These are phyloP conservation scores for Falco peregrinus DNA, from an alignment of 2,797 vertebrate genomes.

Conservation along the genomic window DNA sequence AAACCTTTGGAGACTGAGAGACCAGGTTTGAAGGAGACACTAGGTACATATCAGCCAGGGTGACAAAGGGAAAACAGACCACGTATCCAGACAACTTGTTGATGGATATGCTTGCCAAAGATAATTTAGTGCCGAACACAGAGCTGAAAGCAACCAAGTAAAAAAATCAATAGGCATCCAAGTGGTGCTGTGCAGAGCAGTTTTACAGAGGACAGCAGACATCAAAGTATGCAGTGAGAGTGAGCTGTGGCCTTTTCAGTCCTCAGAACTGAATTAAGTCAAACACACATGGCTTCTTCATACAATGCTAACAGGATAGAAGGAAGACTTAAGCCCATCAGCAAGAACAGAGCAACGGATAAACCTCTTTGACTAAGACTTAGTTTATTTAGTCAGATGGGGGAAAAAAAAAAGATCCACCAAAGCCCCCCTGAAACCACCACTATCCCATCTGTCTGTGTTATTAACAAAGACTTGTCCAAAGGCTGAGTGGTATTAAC, in stretches of 20 bases:
- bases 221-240: constrained; percentile 60
- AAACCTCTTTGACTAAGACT: constrained; percentile 65
- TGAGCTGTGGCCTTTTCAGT: constrained; percentile 56
- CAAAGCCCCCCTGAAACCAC: constrained; percentile 42
- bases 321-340: constrained; percentile 63
- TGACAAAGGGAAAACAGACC: constrained; percentile 31
- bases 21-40: not conserved
- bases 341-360: constrained; percentile 60
- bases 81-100: constrained; percentile 39
- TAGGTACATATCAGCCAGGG: not conserved
- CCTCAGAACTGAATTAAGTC: constrained; percentile 53
- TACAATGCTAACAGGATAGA: constrained; percentile 71
- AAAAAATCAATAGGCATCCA: constrained; percentile 61
- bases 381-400: constrained; percentile 66
- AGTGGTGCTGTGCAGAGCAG: constrained; percentile 22
- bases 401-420: not conserved
- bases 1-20: not conserved
- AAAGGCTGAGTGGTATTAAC: constrained; percentile 56
- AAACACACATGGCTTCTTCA: constrained; percentile 52
- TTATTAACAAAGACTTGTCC: constrained; percentile 57
- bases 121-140: constrained; percentile 42
- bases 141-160: constrained; percentile 47
- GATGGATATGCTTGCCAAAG: constrained; percentile 70
- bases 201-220: constrained; percentile 44
- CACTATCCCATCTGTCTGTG: constrained; percentile 65